Conservation (phyloP, 2,888 invertebrate genomes). For the Caenorhabditis sp. region DNA sequence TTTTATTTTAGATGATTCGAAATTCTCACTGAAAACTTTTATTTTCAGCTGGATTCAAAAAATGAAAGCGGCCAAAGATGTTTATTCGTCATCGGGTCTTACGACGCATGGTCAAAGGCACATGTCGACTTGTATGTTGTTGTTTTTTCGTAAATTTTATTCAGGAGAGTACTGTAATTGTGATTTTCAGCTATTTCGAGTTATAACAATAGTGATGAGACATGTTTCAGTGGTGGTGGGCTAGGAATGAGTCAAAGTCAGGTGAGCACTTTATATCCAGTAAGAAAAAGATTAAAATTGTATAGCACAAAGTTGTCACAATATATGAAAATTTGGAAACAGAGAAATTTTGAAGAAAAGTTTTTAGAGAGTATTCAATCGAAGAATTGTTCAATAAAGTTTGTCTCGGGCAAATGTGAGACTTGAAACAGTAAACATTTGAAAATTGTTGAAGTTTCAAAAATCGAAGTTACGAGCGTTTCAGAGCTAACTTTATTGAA, state of each 20-base stretch:
- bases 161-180: background rate
- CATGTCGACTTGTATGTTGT: conserved; percentile 46
- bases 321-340: no score
- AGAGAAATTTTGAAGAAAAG: no score
- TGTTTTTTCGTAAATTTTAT: background rate
- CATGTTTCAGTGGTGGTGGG: background rate
- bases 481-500: no score
- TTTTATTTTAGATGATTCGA: background rate
- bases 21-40: background rate
- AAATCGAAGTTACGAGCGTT: no score
- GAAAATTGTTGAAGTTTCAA: no score
- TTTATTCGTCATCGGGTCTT: conserved; percentile 14
- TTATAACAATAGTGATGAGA: conserved; percentile 8
- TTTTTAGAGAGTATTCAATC: no score
- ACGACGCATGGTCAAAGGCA: conserved; percentile 6
- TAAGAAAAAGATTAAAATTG: no score
- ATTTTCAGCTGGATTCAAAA: conserved; percentile 51
- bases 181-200: conserved; percentile 46
- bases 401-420: no score
- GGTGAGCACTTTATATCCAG: no score
- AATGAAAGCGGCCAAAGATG: conserved; percentile 41
- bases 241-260: conserved; percentile 19
- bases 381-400: no score
- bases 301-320: no score
- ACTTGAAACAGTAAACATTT: no score